A percentile compares a stretch with the other conserved stretches of the same genome.
These are phyloP conservation scores for Falco concolor DNA, from an alignment of 2,797 vertebrate species.

Conservation along the genomic window DNA sequence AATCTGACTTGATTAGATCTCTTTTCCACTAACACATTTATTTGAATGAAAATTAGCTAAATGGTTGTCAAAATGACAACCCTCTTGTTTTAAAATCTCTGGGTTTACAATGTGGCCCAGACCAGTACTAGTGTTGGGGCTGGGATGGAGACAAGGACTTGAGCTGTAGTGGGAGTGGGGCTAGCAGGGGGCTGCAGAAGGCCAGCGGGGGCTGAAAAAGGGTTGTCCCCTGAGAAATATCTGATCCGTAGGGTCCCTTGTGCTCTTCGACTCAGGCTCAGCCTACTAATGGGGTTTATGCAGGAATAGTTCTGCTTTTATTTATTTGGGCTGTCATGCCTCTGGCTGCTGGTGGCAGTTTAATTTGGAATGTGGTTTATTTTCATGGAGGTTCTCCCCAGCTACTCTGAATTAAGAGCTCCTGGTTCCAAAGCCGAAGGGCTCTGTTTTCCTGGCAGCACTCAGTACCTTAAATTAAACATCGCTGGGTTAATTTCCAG, in stretches of 20 bases:
- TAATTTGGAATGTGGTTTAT: neutral
- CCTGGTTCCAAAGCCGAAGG: neutral
- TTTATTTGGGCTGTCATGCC: neutral
- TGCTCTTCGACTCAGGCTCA: neutral
- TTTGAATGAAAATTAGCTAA: neutral
- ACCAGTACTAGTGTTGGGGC: neutral
- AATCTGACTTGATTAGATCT: neutral
- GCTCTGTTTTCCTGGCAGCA: neutral
- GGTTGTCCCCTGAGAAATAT: neutral
- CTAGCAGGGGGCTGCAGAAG: neutral
- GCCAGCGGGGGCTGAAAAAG: neutral
- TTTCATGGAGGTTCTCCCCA: neutral
- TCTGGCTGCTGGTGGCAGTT: neutral
- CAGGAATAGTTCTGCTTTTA: neutral
- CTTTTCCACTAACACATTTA: neutral
- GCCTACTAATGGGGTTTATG: neutral
- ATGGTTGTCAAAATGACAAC: neutral
- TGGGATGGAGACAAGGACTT: neutral
- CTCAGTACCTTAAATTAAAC: neutral
- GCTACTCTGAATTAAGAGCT: neutral
- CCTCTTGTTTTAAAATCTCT: neutral
- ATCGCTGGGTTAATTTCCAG: neutral
- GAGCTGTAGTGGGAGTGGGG: neutral
- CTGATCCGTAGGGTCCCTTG: neutral
- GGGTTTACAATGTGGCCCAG: neutral